Evolutionary conservation across 2,797 vertebrate genomes (phyloP).

Genomic region (Helostoma temminkii): DNA sequence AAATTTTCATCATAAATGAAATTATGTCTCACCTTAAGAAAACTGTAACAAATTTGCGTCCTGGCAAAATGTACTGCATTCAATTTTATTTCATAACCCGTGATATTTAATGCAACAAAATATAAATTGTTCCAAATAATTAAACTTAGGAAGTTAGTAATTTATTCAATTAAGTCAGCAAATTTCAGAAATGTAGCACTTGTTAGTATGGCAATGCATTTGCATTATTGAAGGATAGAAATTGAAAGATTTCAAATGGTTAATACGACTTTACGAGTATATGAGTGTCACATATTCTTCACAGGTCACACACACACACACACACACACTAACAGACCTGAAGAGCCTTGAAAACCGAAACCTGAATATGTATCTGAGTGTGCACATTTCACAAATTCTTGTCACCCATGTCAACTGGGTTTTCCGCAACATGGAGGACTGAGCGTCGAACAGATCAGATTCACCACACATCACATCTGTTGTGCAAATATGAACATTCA

Average conservation of each 20-base stretch:
- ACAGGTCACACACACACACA: constrained; percentile 10
- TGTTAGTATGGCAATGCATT: too few relatives aligned
- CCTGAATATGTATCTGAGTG: constrained; percentile 24
- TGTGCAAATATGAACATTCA: constrained; percentile 44
- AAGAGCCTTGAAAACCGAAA: constrained; percentile 13
- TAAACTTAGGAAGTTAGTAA: constrained; percentile 50
- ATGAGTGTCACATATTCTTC: constrained; percentile 12
- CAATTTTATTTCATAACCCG: constrained; percentile 39
- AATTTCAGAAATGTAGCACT: constrained; percentile 25
- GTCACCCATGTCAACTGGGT: constrained; percentile 2
- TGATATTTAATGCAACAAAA: constrained; percentile 37
- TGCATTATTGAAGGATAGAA: too few relatives aligned
- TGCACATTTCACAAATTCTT: constrained; percentile 30
- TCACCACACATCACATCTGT: constrained; percentile 28
- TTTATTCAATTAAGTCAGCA: constrained; percentile 38
- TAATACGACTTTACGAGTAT: constrained; percentile 6
- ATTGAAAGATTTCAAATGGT: constrained; percentile 14
- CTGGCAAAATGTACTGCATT: constrained; percentile 35
- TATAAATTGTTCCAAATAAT: constrained; percentile 46
- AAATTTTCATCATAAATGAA: constrained; percentile 68
- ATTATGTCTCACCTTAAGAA: constrained; percentile 62
- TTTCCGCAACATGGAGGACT: not conserved
- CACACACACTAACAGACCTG: constrained; percentile 4
- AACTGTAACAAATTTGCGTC: constrained; percentile 39
- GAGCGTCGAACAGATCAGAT: constrained; percentile 42